phyloP scores from a whole-genome alignment of 2,888 invertebrate species.

The Homarus gammarus region DNA sequence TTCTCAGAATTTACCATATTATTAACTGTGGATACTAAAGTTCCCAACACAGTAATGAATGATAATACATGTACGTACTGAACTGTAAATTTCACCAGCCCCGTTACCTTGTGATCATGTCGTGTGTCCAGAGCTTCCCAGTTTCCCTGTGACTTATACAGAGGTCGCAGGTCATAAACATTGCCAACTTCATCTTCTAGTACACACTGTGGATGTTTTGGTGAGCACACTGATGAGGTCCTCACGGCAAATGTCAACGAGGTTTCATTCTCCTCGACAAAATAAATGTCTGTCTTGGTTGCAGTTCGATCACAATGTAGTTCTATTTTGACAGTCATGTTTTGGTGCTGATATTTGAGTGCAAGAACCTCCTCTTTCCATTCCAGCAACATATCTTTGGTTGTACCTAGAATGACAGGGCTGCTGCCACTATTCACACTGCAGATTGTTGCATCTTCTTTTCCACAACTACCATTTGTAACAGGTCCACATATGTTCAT shows the following conservation, averaged over 20 bases:
- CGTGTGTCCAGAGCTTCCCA: slow-evolving; percentile 67
- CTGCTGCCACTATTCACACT: slow-evolving; percentile 25
- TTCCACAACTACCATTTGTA: slow-evolving; percentile 51
- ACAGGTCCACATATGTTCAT: slow-evolving; percentile 72
- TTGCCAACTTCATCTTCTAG: slow-evolving; percentile 58
- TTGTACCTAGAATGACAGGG: slow-evolving; percentile 57
- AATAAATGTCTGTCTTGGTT: slow-evolving; percentile 37
- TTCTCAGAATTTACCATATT: too few relatives aligned
- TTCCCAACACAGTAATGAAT: too few relatives aligned
- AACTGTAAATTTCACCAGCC: too few relatives aligned
- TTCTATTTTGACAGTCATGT: slow-evolving; percentile 43
- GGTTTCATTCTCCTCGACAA: slow-evolving; percentile 39
- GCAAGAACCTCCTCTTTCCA: slow-evolving; percentile 55
- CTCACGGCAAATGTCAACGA: slow-evolving; percentile 28
- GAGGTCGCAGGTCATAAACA: slow-evolving; percentile 70
- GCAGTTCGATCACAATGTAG: slow-evolving; percentile 57
- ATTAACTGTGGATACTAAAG: too few relatives aligned
- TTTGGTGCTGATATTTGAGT: slow-evolving; percentile 38
- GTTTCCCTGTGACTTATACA: slow-evolving; percentile 58
- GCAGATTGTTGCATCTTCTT: slow-evolving; percentile 55
- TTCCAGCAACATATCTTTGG: slow-evolving; percentile 35
- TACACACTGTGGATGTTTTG: slow-evolving; percentile 59
- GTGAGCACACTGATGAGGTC: slow-evolving; percentile 67
- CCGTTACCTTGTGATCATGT: slow-evolving; percentile 49
- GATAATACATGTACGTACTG: too few relatives aligned